Base-by-base conservation (phyloP, 1,140 invertebrate species). In the Schlechtendalia chinensis region DNA sequence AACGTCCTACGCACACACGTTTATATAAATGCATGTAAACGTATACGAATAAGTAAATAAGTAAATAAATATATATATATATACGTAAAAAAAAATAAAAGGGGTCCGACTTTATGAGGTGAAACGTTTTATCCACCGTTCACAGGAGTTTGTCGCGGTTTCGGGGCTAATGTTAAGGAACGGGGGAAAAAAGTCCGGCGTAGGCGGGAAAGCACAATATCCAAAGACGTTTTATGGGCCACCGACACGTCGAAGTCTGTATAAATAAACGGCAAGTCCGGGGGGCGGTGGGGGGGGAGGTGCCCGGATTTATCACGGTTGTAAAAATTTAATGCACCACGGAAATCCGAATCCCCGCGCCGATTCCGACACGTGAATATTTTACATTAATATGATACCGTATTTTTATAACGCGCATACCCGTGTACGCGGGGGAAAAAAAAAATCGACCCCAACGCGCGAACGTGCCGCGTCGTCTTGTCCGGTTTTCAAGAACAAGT, bases 271-370 rank as follows among this genome's bases (percentile, higher is more conserved):
- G n/a, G n/a, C n/a, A n/a, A n/a, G n/a, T n/a, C n/a, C n/a, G n/a
- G n/a, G n/a, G n/a, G n/a, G n/a, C n/a, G n/a, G n/a, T n/a, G n/a
- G n/a, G n/a, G n/a, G n/a, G n/a, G n/a, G n/a, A n/a, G 27, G 58
- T 22, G 58, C n/a, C 58, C 45, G 75, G 75, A 79, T 79, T 79
- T 79, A 79, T 79, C 75, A 54, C 54, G 56, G 75, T 47, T 79
- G 58, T 79, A 79, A 79, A 79, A 79, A 79, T 79, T 79, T 79
- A 79, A 79, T 79, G 75, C 75, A 79, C 75, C 75, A 61, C 75
- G 61, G 58, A 79, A 63, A 79, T 61, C 58, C 58, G 32, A 61
- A 79, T 61, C 56, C 75, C 75, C 39, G n/a, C 58, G 24, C 75
- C 39, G 56, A 61, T 79, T 29, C 56, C 39, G 58, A 79, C n/a